These are phyloP conservation scores for Lapara coniferarum DNA, from an alignment of 2,888 invertebrate genomes.

Conservation along the genomic window DNA sequence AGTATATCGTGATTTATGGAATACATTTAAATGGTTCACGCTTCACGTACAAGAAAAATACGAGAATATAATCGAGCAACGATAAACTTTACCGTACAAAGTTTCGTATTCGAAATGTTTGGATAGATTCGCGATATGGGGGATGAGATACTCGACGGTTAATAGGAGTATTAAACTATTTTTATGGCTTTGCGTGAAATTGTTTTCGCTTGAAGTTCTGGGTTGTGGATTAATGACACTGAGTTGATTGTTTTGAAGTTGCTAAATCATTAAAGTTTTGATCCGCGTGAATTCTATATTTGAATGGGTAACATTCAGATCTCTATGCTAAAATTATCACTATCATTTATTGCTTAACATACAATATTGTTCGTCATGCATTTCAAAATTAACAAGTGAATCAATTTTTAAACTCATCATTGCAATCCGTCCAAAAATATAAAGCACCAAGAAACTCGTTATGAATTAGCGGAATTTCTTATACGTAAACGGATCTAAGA, in stretches of 20 bases:
- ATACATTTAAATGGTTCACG: slow-evolving; percentile 67
- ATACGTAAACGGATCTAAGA: background rate
- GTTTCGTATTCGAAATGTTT: slow-evolving; percentile 59
- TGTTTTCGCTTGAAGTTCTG: slow-evolving; percentile 17
- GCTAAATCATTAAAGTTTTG: background rate
- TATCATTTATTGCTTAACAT: too few relatives aligned
- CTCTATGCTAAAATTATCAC: too few relatives aligned
- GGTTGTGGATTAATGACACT: slow-evolving; percentile 8
- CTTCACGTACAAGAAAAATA: slow-evolving; percentile 70
- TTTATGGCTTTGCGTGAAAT: slow-evolving; percentile 22
- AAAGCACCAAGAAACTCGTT: background rate
- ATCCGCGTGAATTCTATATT: background rate
- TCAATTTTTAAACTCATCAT: background rate
- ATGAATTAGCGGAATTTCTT: background rate
- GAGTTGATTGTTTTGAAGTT: background rate
- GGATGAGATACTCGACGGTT: slow-evolving; percentile 29
- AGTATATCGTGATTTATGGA: slow-evolving; percentile 74
- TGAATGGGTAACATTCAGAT: too few relatives aligned
- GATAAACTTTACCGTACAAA: slow-evolving; percentile 56
- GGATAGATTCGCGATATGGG: slow-evolving; percentile 57
- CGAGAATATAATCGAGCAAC: slow-evolving; percentile 61
- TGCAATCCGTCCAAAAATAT: background rate
- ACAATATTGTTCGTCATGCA: too few relatives aligned
- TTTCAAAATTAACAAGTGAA: too few relatives aligned
- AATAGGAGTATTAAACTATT: slow-evolving; percentile 30